Conservation (phyloP, 1,140 invertebrate species). For the Rhynchophorus ferrugineus region DNA sequence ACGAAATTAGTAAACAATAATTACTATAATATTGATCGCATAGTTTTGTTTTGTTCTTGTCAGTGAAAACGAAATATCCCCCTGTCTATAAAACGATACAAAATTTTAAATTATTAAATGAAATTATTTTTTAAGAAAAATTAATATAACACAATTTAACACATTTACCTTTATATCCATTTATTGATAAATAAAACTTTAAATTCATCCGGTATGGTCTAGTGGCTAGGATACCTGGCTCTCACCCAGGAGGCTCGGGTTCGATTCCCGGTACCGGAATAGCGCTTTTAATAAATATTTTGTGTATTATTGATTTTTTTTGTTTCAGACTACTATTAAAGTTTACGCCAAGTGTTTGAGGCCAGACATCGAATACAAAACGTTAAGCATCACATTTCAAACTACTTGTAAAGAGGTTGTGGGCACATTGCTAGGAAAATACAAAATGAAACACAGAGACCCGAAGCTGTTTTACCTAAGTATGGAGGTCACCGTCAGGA, state of each 20-base stretch:
- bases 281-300: no score
- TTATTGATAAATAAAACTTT: no score
- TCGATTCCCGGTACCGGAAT: constrained; percentile 36
- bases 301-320: constrained; percentile 33
- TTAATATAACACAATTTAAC: no score
- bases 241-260: constrained; percentile 36
- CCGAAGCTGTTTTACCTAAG: constrained; percentile 87
- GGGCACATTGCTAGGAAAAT: constrained; percentile 75
- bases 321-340: constrained; percentile 80
- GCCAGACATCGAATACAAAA: constrained; percentile 90
- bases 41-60: no score
- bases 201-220: constrained; percentile 32
- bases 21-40: no score
- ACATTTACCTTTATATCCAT: no score
- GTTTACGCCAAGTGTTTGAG: constrained; percentile 81
- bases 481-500: constrained; percentile 82
- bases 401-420: constrained; percentile 83
- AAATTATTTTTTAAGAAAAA: no score
- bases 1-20: no score
- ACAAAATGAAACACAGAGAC: constrained; percentile 84
- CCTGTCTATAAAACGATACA: no score
- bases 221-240: constrained; percentile 37
- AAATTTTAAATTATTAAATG: no score
- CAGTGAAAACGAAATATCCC: no score
- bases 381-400: constrained; percentile 74